Percentiles rank a stretch among this genome's conserved stretches.
phyloP scores from a whole-genome alignment of 2,888 invertebrate genomes.

The Serrognathus titanus region DNA sequence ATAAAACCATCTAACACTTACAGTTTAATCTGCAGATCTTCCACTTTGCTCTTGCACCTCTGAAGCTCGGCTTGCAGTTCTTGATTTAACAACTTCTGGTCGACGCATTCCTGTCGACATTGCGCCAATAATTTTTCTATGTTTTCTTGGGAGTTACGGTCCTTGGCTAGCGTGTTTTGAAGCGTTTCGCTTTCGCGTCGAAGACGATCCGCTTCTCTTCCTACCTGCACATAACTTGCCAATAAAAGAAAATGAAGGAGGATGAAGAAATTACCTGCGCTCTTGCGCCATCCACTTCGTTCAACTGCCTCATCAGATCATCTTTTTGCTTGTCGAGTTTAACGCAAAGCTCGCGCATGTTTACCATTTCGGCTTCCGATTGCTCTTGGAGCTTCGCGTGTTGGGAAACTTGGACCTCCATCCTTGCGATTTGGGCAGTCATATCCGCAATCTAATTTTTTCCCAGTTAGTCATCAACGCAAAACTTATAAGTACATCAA shows the following conservation, averaged over 20 bases:
- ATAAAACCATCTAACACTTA: slow-evolving; percentile 39
- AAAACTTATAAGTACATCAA: slow-evolving; percentile 4
- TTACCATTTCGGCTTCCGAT: slow-evolving; percentile 59
- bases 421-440: slow-evolving; percentile 51
- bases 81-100: slow-evolving; percentile 59
- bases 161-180: slow-evolving; percentile 47
- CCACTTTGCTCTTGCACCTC: slow-evolving; percentile 55
- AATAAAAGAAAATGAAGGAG: not conserved
- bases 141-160: slow-evolving; percentile 52
- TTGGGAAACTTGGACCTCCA: slow-evolving; percentile 64
- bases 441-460: slow-evolving; percentile 49
- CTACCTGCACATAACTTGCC: no score
- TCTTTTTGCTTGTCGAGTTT: slow-evolving; percentile 67
- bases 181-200: slow-evolving; percentile 48
- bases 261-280: slow-evolving; percentile 39
- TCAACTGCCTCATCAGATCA: slow-evolving; percentile 55
- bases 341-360: slow-evolving; percentile 59
- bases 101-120: slow-evolving; percentile 60
- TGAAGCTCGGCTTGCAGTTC: slow-evolving; percentile 63
- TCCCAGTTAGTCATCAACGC: not conserved
- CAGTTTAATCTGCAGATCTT: slow-evolving; percentile 53
- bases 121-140: slow-evolving; percentile 56
- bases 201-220: slow-evolving; percentile 38
- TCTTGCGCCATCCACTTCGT: slow-evolving; percentile 50
- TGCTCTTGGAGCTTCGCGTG: slow-evolving; percentile 56